These are phyloP conservation scores for Drosophila chauvacae DNA, from an alignment of 1,140 invertebrate species.

Conservation along the genomic window DNA sequence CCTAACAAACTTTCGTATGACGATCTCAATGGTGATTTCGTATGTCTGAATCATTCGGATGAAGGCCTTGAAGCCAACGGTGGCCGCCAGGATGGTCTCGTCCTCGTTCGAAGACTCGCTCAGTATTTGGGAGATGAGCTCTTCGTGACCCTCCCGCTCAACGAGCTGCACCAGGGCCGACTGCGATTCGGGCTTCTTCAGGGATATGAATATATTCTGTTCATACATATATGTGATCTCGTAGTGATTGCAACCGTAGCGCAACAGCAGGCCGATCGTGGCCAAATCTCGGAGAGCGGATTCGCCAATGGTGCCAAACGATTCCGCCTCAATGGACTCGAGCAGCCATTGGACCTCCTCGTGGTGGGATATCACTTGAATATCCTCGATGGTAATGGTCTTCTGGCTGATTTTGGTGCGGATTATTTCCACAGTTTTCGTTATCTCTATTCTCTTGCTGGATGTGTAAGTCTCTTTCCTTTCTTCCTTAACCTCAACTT, in stretches of 20 bases:
- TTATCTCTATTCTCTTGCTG: constrained; percentile 65
- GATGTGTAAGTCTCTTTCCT: constrained; percentile 49
- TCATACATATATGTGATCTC: constrained; percentile 92
- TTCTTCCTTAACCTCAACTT: constrained; percentile 37
- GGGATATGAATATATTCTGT: constrained; percentile 90
- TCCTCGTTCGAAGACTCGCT: constrained; percentile 91
- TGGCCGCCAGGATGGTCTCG: constrained; percentile 90
- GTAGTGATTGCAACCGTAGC: constrained; percentile 90
- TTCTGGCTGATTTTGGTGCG: constrained; percentile 80
- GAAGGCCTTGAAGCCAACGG: constrained; percentile 92
- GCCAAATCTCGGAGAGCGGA: constrained; percentile 91
- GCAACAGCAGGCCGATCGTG: constrained; percentile 90
- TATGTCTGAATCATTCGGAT: constrained; percentile 93
- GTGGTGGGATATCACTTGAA: constrained; percentile 69
- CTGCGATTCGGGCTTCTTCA: constrained; percentile 91
- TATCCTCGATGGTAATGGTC: constrained; percentile 72
- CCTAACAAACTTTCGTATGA: constrained; percentile 91
- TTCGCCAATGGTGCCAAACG: constrained; percentile 91
- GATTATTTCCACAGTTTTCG: constrained; percentile 73
- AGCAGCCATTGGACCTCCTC: constrained; percentile 91
- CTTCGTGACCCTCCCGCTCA: constrained; percentile 91
- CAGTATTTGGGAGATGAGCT: constrained; percentile 91
- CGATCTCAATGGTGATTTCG: constrained; percentile 92
- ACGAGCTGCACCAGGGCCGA: constrained; percentile 92
- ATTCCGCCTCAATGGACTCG: constrained; percentile 89